Percentiles rank a stretch among this genome's conserved stretches.
Evolutionary conservation across 1,140 invertebrate genomes (phyloP).

Genomic region (Temnothorax nylanderi): DNA sequence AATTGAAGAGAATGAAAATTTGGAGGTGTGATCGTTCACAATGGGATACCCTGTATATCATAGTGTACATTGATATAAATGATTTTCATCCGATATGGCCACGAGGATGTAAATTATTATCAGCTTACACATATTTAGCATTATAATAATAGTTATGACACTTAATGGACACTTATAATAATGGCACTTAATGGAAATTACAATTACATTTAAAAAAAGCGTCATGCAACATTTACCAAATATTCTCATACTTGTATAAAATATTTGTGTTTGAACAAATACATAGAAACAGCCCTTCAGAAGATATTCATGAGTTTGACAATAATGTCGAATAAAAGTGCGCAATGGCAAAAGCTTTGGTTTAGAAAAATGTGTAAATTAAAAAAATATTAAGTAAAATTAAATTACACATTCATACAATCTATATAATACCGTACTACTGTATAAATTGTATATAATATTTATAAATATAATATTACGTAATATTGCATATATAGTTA

Average conservation of each 20-base stretch:
- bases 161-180: background rate
- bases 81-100: background rate
- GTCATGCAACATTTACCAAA: slow-evolving; percentile 75
- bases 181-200: background rate
- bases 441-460: too few relatives aligned
- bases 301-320: too few relatives aligned
- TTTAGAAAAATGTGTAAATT: background rate
- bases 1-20: too few relatives aligned
- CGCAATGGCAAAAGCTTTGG: background rate
- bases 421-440: too few relatives aligned
- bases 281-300: background rate
- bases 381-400: background rate
- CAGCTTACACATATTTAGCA: background rate
- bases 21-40: too few relatives aligned
- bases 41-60: too few relatives aligned
- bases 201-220: slow-evolving; percentile 66
- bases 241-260: background rate
- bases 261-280: background rate
- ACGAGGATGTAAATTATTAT: background rate
- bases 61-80: background rate
- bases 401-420: too few relatives aligned
- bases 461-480: too few relatives aligned
- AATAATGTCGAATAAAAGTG: background rate
- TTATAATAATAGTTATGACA: slow-evolving; percentile 17
- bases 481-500: too few relatives aligned